Percentiles rank a stretch among this genome's conserved stretches.
These are phyloP conservation scores for Frankliniella fusca DNA, from an alignment of 2,888 invertebrate species.

Conservation along the genomic window DNA sequence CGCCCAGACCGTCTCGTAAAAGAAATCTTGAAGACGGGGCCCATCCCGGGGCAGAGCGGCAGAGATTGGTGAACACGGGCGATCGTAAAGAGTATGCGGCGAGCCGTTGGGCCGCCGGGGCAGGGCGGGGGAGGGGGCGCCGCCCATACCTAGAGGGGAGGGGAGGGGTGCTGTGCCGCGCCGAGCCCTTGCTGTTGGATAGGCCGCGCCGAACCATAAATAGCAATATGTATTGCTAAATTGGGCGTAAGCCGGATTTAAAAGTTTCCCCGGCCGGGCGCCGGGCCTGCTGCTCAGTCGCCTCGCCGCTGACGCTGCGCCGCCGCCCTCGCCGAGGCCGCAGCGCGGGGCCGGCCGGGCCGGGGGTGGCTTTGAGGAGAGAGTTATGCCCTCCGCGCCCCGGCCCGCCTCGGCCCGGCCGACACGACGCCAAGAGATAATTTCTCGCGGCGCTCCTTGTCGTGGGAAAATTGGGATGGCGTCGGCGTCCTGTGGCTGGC, in stretches of 20 bases:
- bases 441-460: no score
- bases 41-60: neutral
- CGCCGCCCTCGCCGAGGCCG: neutral
- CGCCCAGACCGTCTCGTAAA: neutral
- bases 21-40: constrained; percentile 9
- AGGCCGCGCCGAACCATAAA: neutral
- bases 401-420: no score
- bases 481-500: no score
- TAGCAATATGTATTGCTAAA: constrained; percentile 18
- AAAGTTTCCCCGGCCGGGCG: neutral
- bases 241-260: constrained; percentile 5
- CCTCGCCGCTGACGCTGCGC: neutral
- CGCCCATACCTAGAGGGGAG: no score
- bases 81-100: neutral
- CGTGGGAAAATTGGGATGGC: no score
- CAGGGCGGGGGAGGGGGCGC: neutral
- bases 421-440: no score
- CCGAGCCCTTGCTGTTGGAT: neutral
- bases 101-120: neutral
- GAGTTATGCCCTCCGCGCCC: no score
- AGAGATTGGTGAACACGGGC: neutral
- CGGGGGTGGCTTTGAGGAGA: neutral
- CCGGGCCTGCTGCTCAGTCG: neutral
- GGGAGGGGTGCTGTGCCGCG: neutral
- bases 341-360: neutral